A percentile compares a stretch with the other conserved stretches of the same genome.
Conservation (phyloP, 2,888 invertebrate genomes). For the Sialis lutaria region DNA sequence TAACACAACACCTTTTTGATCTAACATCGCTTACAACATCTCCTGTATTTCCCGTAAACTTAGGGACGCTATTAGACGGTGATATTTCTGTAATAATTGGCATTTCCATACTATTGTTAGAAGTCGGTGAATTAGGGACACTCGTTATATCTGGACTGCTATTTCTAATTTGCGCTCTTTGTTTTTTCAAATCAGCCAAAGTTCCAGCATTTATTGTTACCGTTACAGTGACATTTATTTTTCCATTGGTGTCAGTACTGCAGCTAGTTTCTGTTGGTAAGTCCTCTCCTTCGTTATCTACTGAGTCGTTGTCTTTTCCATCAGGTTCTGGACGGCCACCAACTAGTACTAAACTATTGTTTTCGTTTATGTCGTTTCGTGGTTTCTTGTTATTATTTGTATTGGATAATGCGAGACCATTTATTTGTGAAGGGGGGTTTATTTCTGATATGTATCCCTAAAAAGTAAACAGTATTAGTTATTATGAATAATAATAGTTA, state of each 20-base stretch:
- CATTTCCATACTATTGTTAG: constrained; percentile 24
- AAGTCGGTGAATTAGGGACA: constrained; percentile 20
- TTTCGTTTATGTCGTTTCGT: not conserved
- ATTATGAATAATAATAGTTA: not conserved
- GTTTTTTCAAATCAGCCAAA: constrained; percentile 84
- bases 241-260: constrained; percentile 64
- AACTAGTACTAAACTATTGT: constrained; percentile 18
- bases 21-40: constrained; percentile 59
- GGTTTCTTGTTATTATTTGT: too few relatives aligned
- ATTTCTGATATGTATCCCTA: not conserved
- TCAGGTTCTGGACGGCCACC: constrained; percentile 56
- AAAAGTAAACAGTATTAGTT: not conserved
- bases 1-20: constrained; percentile 52
- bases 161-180: constrained; percentile 66
- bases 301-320: constrained; percentile 63
- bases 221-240: constrained; percentile 68
- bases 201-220: constrained; percentile 73
- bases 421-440: not conserved
- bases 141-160: constrained; percentile 31
- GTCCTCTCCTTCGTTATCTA: constrained; percentile 39
- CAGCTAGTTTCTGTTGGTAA: constrained; percentile 33
- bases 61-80: constrained; percentile 28
- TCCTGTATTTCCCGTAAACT: constrained; percentile 58
- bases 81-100: constrained; percentile 20
- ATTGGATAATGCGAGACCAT: not conserved